Evolutionary conservation across 2,113 vertebrate species (phyloP), one percentile per base, ranked within the genome.

Genomic region (Scolopax mira): DNA sequence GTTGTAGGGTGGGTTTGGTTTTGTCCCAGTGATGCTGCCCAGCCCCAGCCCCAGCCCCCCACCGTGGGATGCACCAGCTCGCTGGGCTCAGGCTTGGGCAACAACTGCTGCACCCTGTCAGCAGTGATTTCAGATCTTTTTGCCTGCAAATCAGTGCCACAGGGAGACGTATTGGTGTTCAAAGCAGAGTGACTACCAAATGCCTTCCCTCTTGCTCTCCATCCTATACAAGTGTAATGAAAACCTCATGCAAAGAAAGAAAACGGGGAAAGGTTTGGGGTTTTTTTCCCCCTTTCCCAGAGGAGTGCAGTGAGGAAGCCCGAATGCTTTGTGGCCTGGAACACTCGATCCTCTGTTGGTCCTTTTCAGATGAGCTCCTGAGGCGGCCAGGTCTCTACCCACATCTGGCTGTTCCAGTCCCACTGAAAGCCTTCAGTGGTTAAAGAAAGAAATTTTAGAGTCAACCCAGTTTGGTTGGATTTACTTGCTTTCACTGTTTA

Each of bases 21-120:
- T 79, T 27, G 18, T n/a, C 9, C 41, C 24, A 58, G 41, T 28
- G 31, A 28, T 49, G 6, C 37, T 73, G 57, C 54, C 17, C 13
- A 33, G 6, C 27, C 24, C 23, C 13, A 33, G 5, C 27, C 24
- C 27, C 42, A 41, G 15, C 22, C 24, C 27, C 42, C 35, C 13
- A 10, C 1, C 1, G 37, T 31, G 41, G 61, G 39, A 37, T 23
- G 21, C 37, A 17, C 37, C 14, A 19, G 13, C 21, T 41, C 13
- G 3, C 37, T 41, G 62, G 33, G 42, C n/a, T 65, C 25, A 42
- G 44, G 25, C 44, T 13, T 19, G n/a, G 39, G n/a, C 75, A 71
- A 27, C 3, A 1, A 23, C 30, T 12, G 6, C 37, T 83, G 9
- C 37, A 41, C 15, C 11, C 49, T 1, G 0, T 33, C 49, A 52